Evolutionary conservation across 2,797 vertebrate species (phyloP).

Genomic region (Jordanella pulchra): DNA sequence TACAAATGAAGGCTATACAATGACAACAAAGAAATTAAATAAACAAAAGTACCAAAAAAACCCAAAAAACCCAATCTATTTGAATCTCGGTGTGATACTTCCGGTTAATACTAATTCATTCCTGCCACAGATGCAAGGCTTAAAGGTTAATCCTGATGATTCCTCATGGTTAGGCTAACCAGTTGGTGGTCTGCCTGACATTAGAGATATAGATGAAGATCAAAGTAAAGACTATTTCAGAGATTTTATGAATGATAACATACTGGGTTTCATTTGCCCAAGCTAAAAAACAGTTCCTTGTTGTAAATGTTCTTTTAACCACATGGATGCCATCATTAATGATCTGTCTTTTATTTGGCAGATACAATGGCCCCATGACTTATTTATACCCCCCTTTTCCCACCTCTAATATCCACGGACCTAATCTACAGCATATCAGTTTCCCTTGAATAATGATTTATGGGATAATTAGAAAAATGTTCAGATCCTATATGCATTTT

Average conservation of each 20-base stretch:
- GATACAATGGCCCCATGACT: not conserved
- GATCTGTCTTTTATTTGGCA: not conserved
- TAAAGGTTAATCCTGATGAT: constrained; percentile 32
- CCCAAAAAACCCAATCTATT: not conserved
- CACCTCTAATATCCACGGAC: too few species aligned
- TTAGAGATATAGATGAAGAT: not conserved
- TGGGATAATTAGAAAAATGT: too few species aligned
- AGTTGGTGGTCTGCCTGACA: constrained; percentile 6
- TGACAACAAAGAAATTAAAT: constrained; percentile 7
- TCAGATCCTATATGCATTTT: too few species aligned
- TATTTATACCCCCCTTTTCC: not conserved
- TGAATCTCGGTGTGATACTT: constrained; percentile 6
- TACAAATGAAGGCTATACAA: constrained; percentile 46
- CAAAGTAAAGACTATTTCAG: not conserved
- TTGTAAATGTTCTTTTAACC: not conserved
- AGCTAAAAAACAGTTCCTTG: not conserved
- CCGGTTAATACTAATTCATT: constrained; percentile 39
- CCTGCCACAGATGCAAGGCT: constrained; percentile 1
- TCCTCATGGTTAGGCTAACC: constrained; percentile 19
- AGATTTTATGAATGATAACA: not conserved
- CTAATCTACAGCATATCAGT: too few species aligned
- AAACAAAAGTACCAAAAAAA: not conserved
- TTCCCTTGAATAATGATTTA: too few species aligned
- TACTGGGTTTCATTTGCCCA: too few species aligned
- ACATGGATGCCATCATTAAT: not conserved